Evolutionary conservation across 2,888 invertebrate species (phyloP), one percentile per base, ranked within the genome.

Genomic region (Leptopilina myrica): DNA sequence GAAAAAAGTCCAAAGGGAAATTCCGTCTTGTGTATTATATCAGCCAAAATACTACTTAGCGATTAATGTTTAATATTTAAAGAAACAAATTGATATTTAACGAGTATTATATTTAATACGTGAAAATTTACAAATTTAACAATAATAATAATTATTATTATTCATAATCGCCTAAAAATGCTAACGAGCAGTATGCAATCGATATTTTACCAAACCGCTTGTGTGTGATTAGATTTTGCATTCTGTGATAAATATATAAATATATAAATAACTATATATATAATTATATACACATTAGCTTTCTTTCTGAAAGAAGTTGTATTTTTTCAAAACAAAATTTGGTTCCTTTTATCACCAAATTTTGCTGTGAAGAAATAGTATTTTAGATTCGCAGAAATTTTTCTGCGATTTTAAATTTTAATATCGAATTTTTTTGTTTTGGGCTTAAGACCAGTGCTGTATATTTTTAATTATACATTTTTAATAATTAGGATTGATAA

Each of bases 191-290:
- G 73, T 73, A 73, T 73, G 73, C 73, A 73, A 33, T 73, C 73
- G 56, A 73, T 53, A 53, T 73, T 73, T 73, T 73, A 73, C 73
- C 73, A 73, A 73, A 73, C 33, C 33, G 73, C 73, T 73, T 73
- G 73, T 73, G 73, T 73, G 73, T 73, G 73, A 73, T 73, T 73
- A 73, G 73, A 56, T 73, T 73, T 73, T 73, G 73, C 56, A 73
- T 73, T 73, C 73, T 73, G 73, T 73, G 73, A 73, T 73, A 73
- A 46, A 69, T 33, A 69, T 33, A 40, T 73, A 56, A 7, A 56
- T 33, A 67, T 49, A n/a, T 67, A 46, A 46, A 49, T 49, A 49
- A 49, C 4, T 49, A 49, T 49, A 49, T 49, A 49, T 9, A 9
- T 49, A 49, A 11, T 12, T 49, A 49, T 12, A 49, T 49, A 49